Base-by-base conservation (phyloP, 1,140 invertebrate genomes). In the Neuroterus valhalla region DNA sequence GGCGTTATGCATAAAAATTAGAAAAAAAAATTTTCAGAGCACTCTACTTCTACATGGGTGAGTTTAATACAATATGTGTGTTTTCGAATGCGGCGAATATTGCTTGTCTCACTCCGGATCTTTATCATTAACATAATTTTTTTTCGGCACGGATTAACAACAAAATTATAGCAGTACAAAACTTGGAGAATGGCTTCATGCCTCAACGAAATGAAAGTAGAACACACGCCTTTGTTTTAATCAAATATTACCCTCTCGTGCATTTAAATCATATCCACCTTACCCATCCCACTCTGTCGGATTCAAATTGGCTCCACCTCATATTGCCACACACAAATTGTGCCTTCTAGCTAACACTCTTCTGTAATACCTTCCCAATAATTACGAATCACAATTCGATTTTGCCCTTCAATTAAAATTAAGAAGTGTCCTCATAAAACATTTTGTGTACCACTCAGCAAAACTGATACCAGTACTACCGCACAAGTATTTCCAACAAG, bases 331-430 rank as follows among this genome's bases (percentile, higher is more conserved):
- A 62, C 23, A 62, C 14, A 31, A 62, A 62, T 62, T 62, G 26
- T 62, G 55, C 55, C 26, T 62, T 3, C 12, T n/a, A 62, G 55
- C 55, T 31, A 10, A 31, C n/a, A 62, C 21, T 19, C 23, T 62
- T 26, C 14, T 31, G 6, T 38, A 38, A 62, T 31, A 62, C 15
- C 31, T 4, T 31, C 15, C 12, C 12, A 23, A 26, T 55, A 55
- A 55, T 55, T 55, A 55, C 52, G 15, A 55, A 23, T 31, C 52
- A 26, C 55, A 23, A n/a, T 62, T 62, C 55, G 55, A 62, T 62
- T 62, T 62, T 26, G 55, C 15, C 1, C n/a, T 6, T 62, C n/a
- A 62, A 62, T 62, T 62, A 31, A 62, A 62, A 31, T 3, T 4
- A 14, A 23, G 31, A 62, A 15, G 15, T 31, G 2, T 5, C 8